Evolutionary conservation across 2,888 invertebrate genomes (phyloP), one percentile per base, ranked within the genome.

Genomic region (Prenolepis imparis): DNA sequence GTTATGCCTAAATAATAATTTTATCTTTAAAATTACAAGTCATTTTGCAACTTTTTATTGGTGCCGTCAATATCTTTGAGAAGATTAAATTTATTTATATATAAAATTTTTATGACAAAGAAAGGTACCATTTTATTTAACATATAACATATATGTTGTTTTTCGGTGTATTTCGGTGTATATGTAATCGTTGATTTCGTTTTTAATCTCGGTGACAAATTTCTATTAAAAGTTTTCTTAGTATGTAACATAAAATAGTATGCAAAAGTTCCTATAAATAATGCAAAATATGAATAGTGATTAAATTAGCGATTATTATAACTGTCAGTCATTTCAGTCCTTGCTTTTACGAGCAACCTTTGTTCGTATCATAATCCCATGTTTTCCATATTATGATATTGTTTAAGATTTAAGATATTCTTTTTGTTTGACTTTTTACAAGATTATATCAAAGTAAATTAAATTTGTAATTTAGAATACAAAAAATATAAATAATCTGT

Each of bases 241-340:
- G 12, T 24, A 36, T 36, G 36, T 36, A 36, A 39, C 41, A 39
- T 44, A 36, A 39, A 57, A 39, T 44, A 28, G n/a, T 68, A 41
- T 0, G 6, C 55, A n/a, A 57, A 68, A 78, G 57, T 68, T 68
- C 41, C 57, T 78, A 21, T 3, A 24, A 41, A 55, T 75, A 66
- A 28, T 64, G 52, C 55, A n/a, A 55, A 75, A 41, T 18, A 41
- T 21, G 1, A 78, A 32, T 41, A 39, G 12, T 21, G 18, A 36
- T 41, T 68, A 36, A 59, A 44, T 78, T 44, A 44, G 28, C 32
- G 21, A 59, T 59, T 78, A 24, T 68, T 18, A 59, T 67, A 28
- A 68, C 21, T n/a, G 18, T 8, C 15, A 32, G 8, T 44, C 21
- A 15, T 18, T 67, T 28, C 8, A 24, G 24, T 15, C 24, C 18